phyloP scores from a whole-genome alignment of 2,888 invertebrate genomes.

The Minunthozetes semirufus region DNA sequence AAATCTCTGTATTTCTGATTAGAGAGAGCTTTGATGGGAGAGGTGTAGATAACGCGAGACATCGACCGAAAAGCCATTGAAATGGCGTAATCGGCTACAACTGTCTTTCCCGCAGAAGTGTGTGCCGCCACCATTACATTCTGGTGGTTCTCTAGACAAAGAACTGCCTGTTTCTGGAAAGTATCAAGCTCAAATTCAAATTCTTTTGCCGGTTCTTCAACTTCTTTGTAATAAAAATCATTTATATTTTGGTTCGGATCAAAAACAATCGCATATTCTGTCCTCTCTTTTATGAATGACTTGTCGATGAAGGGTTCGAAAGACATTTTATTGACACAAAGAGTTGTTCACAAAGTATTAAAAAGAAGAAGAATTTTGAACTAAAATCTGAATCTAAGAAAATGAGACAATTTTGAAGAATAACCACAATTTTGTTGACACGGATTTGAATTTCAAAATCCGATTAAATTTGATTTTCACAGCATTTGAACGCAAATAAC shows the following conservation, averaged over 20 bases:
- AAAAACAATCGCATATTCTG: conserved; percentile 20
- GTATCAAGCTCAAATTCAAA: conserved; percentile 78
- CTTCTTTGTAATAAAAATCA: conserved; percentile 11
- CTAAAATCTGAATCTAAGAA: no score
- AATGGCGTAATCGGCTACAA: conserved; percentile 98
- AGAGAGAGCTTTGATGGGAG: conserved; percentile 96
- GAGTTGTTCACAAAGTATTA: no score
- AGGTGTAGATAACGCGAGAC: conserved; percentile 79
- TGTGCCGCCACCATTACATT: conserved; percentile 98
- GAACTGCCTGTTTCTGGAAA: conserved; percentile 94
- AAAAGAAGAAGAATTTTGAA: no score
- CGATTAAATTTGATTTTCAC: no score
- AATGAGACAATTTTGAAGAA: no score
- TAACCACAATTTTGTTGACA: no score
- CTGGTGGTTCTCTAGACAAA: conserved; percentile 84
- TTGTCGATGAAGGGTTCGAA: neutral
- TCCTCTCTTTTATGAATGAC: neutral
- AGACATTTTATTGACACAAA: neutral
- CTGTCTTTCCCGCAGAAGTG: conserved; percentile 97
- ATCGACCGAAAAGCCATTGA: conserved; percentile 63
- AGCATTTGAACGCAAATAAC: no score
- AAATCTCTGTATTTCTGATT: conserved; percentile 99
- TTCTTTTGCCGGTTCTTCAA: conserved; percentile 34
- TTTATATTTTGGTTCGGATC: conserved; percentile 9
- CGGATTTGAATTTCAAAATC: no score